Evolutionary conservation across 2,888 invertebrate species (phyloP), one percentile per base, ranked within the genome.

Genomic region (Cosmorhoe ocellata): DNA sequence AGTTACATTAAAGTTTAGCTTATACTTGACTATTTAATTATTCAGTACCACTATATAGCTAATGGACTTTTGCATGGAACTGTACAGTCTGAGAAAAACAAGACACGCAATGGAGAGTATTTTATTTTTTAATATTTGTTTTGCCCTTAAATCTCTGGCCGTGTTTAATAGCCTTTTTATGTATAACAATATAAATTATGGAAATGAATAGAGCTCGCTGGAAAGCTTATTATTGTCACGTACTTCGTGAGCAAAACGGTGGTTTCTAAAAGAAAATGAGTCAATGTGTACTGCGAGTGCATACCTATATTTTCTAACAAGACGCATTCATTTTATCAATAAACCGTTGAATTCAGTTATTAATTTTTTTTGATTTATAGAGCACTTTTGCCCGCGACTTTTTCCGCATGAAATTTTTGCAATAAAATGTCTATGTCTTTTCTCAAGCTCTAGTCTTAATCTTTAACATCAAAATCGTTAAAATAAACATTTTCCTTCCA

Each of bases 81-180:
- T 63, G 68, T 74, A 69, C 71, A 46, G 28, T 61, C 56, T 54
- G 47, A 51, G 32, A 61, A 68, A 71, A 69, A 62, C 58, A 58
- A 57, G 45, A 64, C 59, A 58, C 56, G 61, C 65, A 67, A 66
- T 58, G 67, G 70, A 59, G 66, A 63, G 63, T 71, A 70, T 67
- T 69, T 68, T 58, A 31, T 41, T 68, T 67, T 68, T 65, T 71
- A 65, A 70, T 76, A 69, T 78, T 77, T 76, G 68, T 68, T 74
- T 71, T 74, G 63, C 68, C 74, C 71, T 73, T 69, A 70, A 63
- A 67, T 57, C 31, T 32, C 28, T 22, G 37, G 51, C 55, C 56
- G 52, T 57, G 49, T 50, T 59, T 75, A 74, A 74, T 63, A 63
- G 67, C 55, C 60, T 68, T 69, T 62, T 69, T 63, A 56, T 66